Percentiles rank a stretch among this genome's conserved stretches.
Conservation (phyloP, 2,113 vertebrate species). For the Chloropsis cyanopogon region DNA sequence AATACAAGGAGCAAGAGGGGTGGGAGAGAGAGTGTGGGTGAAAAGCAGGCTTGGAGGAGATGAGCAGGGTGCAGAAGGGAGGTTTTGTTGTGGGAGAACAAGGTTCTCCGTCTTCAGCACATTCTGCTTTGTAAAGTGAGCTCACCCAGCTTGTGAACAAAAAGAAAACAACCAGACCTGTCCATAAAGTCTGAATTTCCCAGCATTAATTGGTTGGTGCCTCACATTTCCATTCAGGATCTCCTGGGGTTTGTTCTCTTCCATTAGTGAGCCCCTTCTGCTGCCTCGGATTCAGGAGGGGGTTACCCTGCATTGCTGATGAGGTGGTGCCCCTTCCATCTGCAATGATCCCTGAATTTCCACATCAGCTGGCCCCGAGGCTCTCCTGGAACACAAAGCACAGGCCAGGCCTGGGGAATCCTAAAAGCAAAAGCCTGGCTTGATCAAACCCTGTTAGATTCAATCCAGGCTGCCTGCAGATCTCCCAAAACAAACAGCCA, state of each 20-base stretch:
- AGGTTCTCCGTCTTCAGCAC: background rate
- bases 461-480: conserved; percentile 25
- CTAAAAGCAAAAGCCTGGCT: background rate
- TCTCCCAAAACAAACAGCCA: conserved; percentile 28
- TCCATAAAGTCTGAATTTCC: background rate
- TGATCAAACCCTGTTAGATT: conserved; percentile 1
- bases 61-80: background rate
- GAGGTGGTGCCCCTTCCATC: background rate
- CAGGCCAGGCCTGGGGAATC: background rate
- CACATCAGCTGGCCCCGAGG: background rate
- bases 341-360: background rate
- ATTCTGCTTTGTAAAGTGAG: background rate
- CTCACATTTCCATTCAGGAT: background rate
- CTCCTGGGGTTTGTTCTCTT: background rate
- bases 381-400: background rate
- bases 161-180: background rate
- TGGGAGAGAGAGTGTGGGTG: background rate
- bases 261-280: background rate
- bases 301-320: background rate
- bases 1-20: background rate
- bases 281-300: background rate
- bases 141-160: background rate
- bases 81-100: background rate
- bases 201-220: background rate
- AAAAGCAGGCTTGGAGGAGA: background rate